Evolutionary conservation across 2,888 invertebrate species (phyloP), one percentile per base, ranked within the genome.

Genomic region (Stenoptilia bipunctidactyla): DNA sequence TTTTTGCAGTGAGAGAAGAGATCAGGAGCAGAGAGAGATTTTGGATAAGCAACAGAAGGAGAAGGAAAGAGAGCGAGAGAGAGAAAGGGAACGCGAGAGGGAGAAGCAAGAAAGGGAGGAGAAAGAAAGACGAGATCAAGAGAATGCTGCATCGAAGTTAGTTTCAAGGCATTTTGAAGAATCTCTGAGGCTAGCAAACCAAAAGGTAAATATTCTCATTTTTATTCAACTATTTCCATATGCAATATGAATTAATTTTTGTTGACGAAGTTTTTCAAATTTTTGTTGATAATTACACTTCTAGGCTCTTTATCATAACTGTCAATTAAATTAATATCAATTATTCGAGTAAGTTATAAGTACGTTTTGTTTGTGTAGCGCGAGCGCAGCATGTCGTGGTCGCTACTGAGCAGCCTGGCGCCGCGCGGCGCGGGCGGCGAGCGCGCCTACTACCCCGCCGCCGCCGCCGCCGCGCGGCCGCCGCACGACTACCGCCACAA

Each of bases 121-220:
- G 47, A 85, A 86, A 53, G 75, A 85, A 56, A 85, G 86, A 72
- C 87, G 90, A 74, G 83, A 88, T 49, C 82, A 86, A 56, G 88
- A 89, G 49, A 86, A 88, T 65, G 92, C 92, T 40, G 92, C 96
- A 40, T 91, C 94, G 53, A 87, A 88, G 67, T 90, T 92, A 48
- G 92, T 96, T 44, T 90, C 93, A 57, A 92, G 94, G 74, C 96
- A 96, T 80, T 96, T 96, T 74, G 93, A 93, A 63, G 94, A 94
- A 83, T 94, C 94, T 48, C 86, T 95, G 45, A 86, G 91, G 65
- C 85, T 90, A 47, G 91, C 90, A 35, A 89, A 90, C 62, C 90
- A 92, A 79, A 91, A 92, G 89, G 92, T 92, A 53, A 44, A 43
- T 60, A n/a, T n/a, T n/a, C n/a, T n/a, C n/a, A n/a, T n/a, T n/a